Evolutionary conservation across 2,113 vertebrate genomes (phyloP).

Genomic region (Stercorarius parasiticus): DNA sequence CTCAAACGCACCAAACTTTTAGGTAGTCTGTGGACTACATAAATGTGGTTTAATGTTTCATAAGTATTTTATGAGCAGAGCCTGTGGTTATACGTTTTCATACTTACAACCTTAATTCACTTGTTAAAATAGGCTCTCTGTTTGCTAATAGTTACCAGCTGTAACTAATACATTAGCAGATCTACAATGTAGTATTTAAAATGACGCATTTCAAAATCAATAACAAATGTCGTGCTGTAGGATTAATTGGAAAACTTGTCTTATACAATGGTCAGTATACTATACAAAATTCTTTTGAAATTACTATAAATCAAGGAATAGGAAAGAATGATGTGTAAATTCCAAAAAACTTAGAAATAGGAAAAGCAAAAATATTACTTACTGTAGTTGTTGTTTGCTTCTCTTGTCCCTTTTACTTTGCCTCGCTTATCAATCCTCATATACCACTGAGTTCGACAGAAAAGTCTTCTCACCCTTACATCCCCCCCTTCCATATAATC

Average conservation of each 20-base stretch:
- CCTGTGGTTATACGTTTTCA: slow-evolving; percentile 34
- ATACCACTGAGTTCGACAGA: slow-evolving; percentile 97
- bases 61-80: slow-evolving; percentile 48
- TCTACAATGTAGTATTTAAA: slow-evolving; percentile 63
- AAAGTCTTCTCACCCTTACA: slow-evolving; percentile 94
- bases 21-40: slow-evolving; percentile 4
- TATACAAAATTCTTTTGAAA: background rate
- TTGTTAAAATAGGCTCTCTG: slow-evolving; percentile 62
- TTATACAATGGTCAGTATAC: background rate
- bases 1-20: background rate
- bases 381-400: slow-evolving; percentile 95
- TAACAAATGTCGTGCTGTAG: slow-evolving; percentile 57
- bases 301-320: background rate
- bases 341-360: background rate
- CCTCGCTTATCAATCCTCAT: slow-evolving; percentile 93
- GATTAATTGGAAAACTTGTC: slow-evolving; percentile 22
- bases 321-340: background rate
- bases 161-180: slow-evolving; percentile 59
- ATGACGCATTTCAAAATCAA: slow-evolving; percentile 63
- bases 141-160: slow-evolving; percentile 69
- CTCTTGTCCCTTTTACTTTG: slow-evolving; percentile 93
- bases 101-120: slow-evolving; percentile 63
- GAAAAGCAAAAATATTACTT: slow-evolving; percentile 74
- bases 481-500: slow-evolving; percentile 99
- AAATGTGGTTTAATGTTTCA: slow-evolving; percentile 26